Percentiles rank a stretch among this genome's conserved stretches.
Conservation (phyloP, 2,113 vertebrate species). For the Merops nubicus region DNA sequence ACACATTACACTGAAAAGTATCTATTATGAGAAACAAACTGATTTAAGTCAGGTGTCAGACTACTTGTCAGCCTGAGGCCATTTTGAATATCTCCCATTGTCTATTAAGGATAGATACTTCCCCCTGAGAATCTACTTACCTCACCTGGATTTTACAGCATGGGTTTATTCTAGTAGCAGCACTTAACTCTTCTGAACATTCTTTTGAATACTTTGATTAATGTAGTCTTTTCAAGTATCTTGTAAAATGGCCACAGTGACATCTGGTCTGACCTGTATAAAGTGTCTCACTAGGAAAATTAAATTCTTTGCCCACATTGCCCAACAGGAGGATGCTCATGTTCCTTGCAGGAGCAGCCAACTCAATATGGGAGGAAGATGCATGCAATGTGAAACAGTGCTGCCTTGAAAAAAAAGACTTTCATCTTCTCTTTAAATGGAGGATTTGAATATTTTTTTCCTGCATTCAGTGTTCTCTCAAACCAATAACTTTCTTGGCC, state of each 20-base stretch:
- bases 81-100: background rate
- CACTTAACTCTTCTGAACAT: background rate
- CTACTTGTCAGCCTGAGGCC: background rate
- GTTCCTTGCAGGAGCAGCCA: background rate
- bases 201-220: background rate
- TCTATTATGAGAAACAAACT: background rate
- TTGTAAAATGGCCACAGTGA: background rate
- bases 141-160: background rate
- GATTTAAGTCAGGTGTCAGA: background rate
- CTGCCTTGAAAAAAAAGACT: background rate
- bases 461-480: background rate
- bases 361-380: background rate
- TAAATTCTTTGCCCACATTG: background rate
- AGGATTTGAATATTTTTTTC: background rate
- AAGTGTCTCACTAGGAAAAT: background rate
- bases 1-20: background rate
- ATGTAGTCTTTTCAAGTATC: background rate
- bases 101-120: background rate
- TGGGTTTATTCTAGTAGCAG: background rate
- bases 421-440: background rate
- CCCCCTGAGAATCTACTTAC: background rate
- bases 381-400: background rate
- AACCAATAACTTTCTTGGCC: conserved; percentile 19
- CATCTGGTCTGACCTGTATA: background rate
- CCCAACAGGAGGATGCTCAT: background rate